phyloP scores from a whole-genome alignment of 2,888 invertebrate genomes.

The Dryocosmus kuriphilus region DNA sequence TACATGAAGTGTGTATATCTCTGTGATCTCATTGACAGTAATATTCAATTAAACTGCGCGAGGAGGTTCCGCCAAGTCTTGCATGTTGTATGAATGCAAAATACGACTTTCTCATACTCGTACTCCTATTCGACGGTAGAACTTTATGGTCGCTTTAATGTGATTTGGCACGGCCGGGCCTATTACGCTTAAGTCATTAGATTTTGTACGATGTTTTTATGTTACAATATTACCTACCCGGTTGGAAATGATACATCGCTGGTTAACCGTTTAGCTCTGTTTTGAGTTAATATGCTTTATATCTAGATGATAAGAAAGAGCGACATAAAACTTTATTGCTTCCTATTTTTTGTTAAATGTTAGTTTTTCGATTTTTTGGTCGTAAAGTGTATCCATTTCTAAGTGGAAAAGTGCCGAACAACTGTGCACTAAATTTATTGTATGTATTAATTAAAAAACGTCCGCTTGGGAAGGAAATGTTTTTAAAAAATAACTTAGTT shows the following conservation, averaged over 20 bases:
- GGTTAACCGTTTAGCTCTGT: neutral
- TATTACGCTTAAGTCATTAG: neutral
- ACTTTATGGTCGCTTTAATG: conserved; percentile 30
- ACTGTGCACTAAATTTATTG: too few species aligned
- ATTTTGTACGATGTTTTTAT: neutral
- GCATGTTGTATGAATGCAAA: conserved; percentile 23
- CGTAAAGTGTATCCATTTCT: too few species aligned
- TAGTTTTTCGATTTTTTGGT: too few species aligned
- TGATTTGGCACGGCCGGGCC: neutral
- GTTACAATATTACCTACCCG: neutral
- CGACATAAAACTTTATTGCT: too few species aligned
- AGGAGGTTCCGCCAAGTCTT: conserved; percentile 1
- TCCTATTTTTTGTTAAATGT: too few species aligned
- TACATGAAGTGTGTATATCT: conserved; percentile 11
- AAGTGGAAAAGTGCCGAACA: too few species aligned
- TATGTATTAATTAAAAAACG: too few species aligned
- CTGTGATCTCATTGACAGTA: conserved; percentile 28
- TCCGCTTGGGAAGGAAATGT: too few species aligned
- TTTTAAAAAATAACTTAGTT: too few species aligned
- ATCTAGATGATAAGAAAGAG: too few species aligned
- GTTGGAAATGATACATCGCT: neutral
- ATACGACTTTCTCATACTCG: conserved; percentile 23
- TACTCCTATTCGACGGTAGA: neutral
- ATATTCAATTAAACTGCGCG: conserved; percentile 22
- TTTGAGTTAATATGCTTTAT: neutral